A percentile compares a stretch with the other conserved stretches of the same genome.
phyloP scores from a whole-genome alignment of 2,797 vertebrate species.

The Margarornis squamiger region DNA sequence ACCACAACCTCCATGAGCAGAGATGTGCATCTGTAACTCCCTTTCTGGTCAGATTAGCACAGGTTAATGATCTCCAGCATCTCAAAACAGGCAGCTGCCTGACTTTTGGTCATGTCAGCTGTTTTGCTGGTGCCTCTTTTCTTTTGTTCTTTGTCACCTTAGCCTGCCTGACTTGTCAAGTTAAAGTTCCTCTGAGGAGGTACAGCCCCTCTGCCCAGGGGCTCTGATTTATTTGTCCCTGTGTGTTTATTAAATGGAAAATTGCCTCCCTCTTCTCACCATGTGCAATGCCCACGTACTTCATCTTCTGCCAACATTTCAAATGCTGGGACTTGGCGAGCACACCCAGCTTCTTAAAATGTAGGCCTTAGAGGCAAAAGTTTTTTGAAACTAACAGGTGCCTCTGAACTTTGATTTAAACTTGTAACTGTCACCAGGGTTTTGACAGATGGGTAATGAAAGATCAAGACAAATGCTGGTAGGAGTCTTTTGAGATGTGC shows the following conservation, averaged over 20 bases:
- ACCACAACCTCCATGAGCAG: accelerated
- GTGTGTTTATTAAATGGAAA: neutral
- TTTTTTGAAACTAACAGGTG: conserved; percentile 5
- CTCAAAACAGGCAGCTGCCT: neutral
- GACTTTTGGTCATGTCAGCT: neutral
- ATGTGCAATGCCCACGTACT: neutral
- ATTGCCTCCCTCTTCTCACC: neutral
- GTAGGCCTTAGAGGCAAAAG: neutral
- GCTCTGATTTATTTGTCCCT: neutral
- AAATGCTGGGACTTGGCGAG: neutral
- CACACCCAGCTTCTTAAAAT: neutral
- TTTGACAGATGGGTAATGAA: conserved; percentile 37
- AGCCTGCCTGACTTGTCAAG: neutral
- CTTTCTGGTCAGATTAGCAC: neutral
- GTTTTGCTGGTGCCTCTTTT: neutral
- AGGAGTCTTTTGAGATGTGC: conserved; percentile 42
- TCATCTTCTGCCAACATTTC: neutral
- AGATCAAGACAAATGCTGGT: conserved; percentile 11
- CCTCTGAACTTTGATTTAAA: conserved; percentile 33
- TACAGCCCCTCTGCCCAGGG: neutral
- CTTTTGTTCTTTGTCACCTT: neutral
- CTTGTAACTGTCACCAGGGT: conserved; percentile 23
- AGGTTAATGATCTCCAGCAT: neutral
- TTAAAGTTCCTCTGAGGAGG: neutral
- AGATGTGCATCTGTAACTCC: neutral